Evolutionary conservation across 2,888 invertebrate species (phyloP).

Genomic region (Paralinhomoeus sp.): DNA sequence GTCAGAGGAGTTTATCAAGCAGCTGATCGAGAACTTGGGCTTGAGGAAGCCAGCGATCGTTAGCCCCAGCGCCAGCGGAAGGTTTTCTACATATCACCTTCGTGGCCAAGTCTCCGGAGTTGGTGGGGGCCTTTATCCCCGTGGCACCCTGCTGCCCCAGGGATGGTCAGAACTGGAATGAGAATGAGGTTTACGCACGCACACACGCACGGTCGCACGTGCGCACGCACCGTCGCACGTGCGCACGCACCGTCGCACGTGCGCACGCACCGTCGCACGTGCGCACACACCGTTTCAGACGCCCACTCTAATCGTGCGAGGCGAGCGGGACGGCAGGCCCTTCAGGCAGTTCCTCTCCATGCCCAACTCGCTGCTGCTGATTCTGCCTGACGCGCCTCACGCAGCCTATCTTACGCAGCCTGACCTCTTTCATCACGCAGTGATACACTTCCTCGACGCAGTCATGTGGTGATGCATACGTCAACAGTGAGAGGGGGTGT

Average conservation of each 20-base stretch:
- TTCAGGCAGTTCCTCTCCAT: slow-evolving; percentile 16
- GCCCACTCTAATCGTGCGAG: slow-evolving; percentile 31
- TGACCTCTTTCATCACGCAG: slow-evolving; percentile 26
- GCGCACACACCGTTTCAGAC: slow-evolving; percentile 25
- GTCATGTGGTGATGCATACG: background rate
- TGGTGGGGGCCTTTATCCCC: slow-evolving; percentile 27
- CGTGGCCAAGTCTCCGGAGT: slow-evolving; percentile 21
- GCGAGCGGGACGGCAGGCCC: slow-evolving; percentile 27
- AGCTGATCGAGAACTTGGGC: slow-evolving; percentile 18
- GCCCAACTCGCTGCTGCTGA: slow-evolving; percentile 22
- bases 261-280: too few relatives aligned
- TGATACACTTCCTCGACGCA: slow-evolving; percentile 26
- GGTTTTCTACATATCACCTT: slow-evolving; percentile 29
- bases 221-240: too few relatives aligned
- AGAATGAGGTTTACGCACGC: background rate
- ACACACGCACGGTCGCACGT: too few relatives aligned
- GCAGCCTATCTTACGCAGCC: slow-evolving; percentile 31
- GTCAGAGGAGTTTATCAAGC: slow-evolving; percentile 21
- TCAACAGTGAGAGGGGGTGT: too few relatives aligned
- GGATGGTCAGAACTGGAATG: background rate
- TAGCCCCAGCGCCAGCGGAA: slow-evolving; percentile 33
- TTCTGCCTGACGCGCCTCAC: slow-evolving; percentile 30
- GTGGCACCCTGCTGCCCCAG: slow-evolving; percentile 24
- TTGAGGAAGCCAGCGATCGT: slow-evolving; percentile 27
- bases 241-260: too few relatives aligned